Percentiles rank a stretch among this genome's conserved stretches.
These are phyloP conservation scores for Uria aalge DNA, from an alignment of 2,113 vertebrate genomes.

Conservation along the genomic window DNA sequence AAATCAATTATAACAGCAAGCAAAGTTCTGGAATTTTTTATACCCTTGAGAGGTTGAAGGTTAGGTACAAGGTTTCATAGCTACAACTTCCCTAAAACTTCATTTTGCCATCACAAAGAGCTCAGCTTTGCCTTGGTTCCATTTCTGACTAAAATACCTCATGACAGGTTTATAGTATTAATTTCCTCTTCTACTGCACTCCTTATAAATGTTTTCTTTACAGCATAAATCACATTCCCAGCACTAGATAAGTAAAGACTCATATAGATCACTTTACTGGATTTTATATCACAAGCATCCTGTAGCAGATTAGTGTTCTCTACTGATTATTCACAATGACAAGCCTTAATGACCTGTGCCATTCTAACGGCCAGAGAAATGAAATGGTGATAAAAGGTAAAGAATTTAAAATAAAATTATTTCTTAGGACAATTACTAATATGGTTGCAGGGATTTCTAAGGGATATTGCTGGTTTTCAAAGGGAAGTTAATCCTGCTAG, in stretches of 20 bases:
- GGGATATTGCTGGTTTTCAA: constrained; percentile 52
- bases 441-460: constrained; percentile 21
- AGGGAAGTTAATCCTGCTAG: constrained; percentile 61
- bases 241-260: not conserved
- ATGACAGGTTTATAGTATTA: constrained; percentile 76
- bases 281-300: not conserved
- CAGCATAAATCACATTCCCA: constrained; percentile 68
- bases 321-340: not conserved
- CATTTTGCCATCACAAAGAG: not conserved
- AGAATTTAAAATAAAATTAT: constrained; percentile 46
- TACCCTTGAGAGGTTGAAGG: not conserved
- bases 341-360: not conserved
- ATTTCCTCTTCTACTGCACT: constrained; percentile 65
- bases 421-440: constrained; percentile 24
- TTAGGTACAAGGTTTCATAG: not conserved
- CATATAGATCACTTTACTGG: not conserved
- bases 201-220: constrained; percentile 68
- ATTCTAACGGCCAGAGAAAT: not conserved
- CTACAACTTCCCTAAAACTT: constrained; percentile 15
- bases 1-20: constrained; percentile 1
- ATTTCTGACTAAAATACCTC: constrained; percentile 69
- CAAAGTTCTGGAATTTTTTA: not conserved
- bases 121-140: constrained; percentile 47
- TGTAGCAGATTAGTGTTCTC: not conserved
- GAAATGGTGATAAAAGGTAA: constrained; percentile 33